Evolutionary conservation across 2,797 vertebrate genomes (phyloP).

Genomic region (Platyrinchus mystaceus): DNA sequence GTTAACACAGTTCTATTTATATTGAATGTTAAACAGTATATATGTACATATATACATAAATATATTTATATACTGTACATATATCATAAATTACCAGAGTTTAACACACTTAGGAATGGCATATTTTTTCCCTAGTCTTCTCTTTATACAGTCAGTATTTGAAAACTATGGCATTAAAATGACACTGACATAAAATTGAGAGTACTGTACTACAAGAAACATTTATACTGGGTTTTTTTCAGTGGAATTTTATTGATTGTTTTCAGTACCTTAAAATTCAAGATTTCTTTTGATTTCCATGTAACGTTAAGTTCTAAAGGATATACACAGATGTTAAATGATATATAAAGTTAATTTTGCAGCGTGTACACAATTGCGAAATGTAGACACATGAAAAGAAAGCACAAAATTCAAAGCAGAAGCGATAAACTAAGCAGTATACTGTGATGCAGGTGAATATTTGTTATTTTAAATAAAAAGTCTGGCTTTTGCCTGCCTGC

Average conservation of each 20-base stretch:
- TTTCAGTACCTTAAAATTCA: neutral
- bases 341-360: slow-evolving; percentile 13
- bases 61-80: slow-evolving; percentile 76
- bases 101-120: slow-evolving; percentile 40
- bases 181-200: neutral
- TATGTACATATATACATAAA: slow-evolving; percentile 72
- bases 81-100: slow-evolving; percentile 31
- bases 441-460: slow-evolving; percentile 38
- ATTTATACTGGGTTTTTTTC: slow-evolving; percentile 34
- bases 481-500: slow-evolving; percentile 50
- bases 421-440: slow-evolving; percentile 24
- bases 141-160: slow-evolving; percentile 62
- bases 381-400: slow-evolving; percentile 7
- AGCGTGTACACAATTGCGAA: neutral
- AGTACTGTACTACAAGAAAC: slow-evolving; percentile 5
- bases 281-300: neutral
- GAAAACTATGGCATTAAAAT: slow-evolving; percentile 33
- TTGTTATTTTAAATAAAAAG: slow-evolving; percentile 60
- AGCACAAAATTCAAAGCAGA: slow-evolving; percentile 50
- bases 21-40: slow-evolving; percentile 66
- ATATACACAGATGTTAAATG: slow-evolving; percentile 3
- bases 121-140: slow-evolving; percentile 10
- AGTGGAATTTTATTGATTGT: neutral
- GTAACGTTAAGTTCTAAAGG: neutral
- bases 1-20: slow-evolving; percentile 73